phyloP scores from a whole-genome alignment of 2,113 vertebrate genomes.

The Numida meleagris region DNA sequence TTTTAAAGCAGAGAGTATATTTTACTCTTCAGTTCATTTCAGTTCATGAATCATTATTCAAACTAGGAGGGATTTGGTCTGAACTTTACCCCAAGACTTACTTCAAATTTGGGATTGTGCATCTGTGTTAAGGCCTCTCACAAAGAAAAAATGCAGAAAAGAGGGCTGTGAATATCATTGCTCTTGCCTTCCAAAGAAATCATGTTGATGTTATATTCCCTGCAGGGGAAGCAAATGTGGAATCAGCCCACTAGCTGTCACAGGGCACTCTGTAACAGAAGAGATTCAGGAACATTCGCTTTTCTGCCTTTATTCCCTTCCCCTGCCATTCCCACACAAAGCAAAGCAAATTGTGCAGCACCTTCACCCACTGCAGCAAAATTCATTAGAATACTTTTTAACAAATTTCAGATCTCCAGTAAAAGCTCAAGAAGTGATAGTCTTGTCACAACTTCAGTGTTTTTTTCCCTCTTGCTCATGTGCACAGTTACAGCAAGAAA shows the following conservation, averaged over 20 bases:
- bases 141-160: not conserved
- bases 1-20: not conserved
- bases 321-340: not conserved
- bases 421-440: not conserved
- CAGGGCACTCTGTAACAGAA: not conserved
- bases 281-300: not conserved
- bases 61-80: not conserved
- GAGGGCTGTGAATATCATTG: not conserved
- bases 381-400: not conserved
- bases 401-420: not conserved
- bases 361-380: not conserved
- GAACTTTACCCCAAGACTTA: not conserved
- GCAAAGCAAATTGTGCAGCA: not conserved
- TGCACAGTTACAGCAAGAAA: not conserved
- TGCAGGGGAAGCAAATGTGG: not conserved
- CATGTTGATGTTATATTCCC: not conserved
- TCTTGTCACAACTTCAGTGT: conserved; percentile 15
- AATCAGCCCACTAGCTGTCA: not conserved
- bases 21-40: not conserved
- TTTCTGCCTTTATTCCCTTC: not conserved
- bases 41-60: not conserved
- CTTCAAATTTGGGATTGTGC: not conserved
- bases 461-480: not conserved
- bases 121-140: not conserved
- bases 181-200: not conserved